Conservation (phyloP, 1,140 invertebrate genomes). For the Drosophila chauvacae region DNA sequence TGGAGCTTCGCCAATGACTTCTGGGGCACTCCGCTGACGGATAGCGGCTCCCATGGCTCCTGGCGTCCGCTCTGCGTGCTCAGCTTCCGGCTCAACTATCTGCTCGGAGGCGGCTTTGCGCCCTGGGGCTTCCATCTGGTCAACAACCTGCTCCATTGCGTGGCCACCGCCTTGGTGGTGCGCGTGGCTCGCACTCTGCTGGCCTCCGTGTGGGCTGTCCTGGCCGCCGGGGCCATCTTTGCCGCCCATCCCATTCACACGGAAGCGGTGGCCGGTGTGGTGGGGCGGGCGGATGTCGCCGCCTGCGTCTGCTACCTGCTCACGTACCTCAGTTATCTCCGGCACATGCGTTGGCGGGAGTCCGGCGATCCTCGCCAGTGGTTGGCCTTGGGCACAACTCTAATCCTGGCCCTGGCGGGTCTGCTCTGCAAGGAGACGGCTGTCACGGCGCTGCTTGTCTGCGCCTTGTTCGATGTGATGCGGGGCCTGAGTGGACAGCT, state of each 20-base stretch:
- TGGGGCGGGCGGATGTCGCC: slow-evolving; percentile 96
- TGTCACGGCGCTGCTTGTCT: slow-evolving; percentile 94
- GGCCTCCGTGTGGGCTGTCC: slow-evolving; percentile 88
- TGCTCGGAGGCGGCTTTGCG: slow-evolving; percentile 93
- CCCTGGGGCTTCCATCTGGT: slow-evolving; percentile 96
- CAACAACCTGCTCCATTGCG: slow-evolving; percentile 94
- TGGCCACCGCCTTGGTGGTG: slow-evolving; percentile 92
- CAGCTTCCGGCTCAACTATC: slow-evolving; percentile 96
- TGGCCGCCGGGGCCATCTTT: slow-evolving; percentile 94
- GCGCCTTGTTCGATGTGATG: slow-evolving; percentile 90
- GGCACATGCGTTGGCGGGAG: slow-evolving; percentile 87
- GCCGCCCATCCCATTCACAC: slow-evolving; percentile 98
- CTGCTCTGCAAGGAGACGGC: slow-evolving; percentile 96
- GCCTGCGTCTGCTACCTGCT: slow-evolving; percentile 96
- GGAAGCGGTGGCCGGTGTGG: slow-evolving; percentile 98
- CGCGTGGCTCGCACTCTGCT: slow-evolving; percentile 88
- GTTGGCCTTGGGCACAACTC: slow-evolving; percentile 85
- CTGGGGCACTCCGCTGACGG: slow-evolving; percentile 95
- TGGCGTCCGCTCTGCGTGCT: slow-evolving; percentile 96
- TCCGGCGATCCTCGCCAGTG: slow-evolving; percentile 86
- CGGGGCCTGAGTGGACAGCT: slow-evolving; percentile 84
- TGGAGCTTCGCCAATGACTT: slow-evolving; percentile 93
- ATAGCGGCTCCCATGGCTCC: slow-evolving; percentile 95
- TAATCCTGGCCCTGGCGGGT: slow-evolving; percentile 88
- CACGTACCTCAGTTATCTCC: slow-evolving; percentile 92